Conservation (phyloP, 2,797 vertebrate genomes). For the Pachyuromys duprasi region DNA sequence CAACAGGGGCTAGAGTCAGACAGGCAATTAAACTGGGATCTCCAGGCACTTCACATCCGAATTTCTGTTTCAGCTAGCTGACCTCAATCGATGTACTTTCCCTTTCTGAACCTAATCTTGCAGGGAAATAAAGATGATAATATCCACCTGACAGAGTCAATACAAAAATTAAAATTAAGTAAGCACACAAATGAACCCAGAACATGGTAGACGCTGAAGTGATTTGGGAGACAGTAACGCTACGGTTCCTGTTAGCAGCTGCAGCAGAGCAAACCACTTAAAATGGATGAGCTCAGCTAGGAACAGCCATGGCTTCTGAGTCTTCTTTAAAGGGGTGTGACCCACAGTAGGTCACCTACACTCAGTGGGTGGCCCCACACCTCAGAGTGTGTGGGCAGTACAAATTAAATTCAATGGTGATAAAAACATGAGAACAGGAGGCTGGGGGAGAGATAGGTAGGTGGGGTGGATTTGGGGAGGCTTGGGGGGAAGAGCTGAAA, state of each 20-base stretch:
- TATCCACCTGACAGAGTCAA: background rate
- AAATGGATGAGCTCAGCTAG: background rate
- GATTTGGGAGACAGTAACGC: background rate
- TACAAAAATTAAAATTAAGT: constrained; percentile 14
- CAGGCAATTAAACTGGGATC: background rate
- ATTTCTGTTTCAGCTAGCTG: background rate
- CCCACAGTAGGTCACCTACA: background rate
- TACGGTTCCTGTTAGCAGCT: background rate
- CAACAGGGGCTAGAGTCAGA: background rate
- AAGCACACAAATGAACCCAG: background rate
- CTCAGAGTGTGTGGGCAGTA: background rate
- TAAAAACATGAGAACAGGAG: background rate
- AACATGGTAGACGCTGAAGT: background rate
- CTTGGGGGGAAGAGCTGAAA: too few relatives aligned
- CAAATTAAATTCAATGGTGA: background rate
- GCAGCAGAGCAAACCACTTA: background rate
- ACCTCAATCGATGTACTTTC: background rate
- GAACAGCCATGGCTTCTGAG: background rate
- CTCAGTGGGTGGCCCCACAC: background rate
- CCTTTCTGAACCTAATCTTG: background rate
- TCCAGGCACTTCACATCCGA: background rate
- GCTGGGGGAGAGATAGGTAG: background rate
- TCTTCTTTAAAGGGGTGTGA: background rate
- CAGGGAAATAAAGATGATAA: background rate
- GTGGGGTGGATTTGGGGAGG: too few relatives aligned